Conservation (phyloP, 64 coral and sea anemone genomes). For the Pocillopora verrucosa region DNA sequence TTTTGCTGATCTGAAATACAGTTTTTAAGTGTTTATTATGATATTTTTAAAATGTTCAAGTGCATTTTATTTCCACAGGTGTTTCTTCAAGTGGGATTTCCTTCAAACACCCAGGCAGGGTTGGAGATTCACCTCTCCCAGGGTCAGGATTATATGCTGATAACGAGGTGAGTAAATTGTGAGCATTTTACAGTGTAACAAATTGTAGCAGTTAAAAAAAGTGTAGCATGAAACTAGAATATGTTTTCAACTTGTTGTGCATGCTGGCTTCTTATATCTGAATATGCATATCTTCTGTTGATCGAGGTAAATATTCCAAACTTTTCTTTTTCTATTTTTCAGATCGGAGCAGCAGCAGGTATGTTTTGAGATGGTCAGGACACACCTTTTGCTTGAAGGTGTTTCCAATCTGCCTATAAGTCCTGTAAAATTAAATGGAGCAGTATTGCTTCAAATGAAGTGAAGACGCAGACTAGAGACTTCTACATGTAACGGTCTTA, state of each 20-base stretch:
- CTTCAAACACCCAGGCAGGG: constrained; percentile 65
- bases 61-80: not conserved
- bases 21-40: too few relatives aligned
- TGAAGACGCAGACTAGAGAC: too few relatives aligned
- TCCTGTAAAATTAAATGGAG: not conserved
- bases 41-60: too few relatives aligned
- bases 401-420: not conserved
- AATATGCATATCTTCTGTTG: too few relatives aligned
- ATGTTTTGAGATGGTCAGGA: not conserved
- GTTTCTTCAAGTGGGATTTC: constrained; percentile 56
- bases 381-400: not conserved
- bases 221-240: too few relatives aligned
- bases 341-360: constrained; percentile 71
- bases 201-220: too few relatives aligned
- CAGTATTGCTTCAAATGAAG: not conserved
- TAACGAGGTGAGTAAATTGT: constrained; percentile 43
- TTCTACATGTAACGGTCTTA: not conserved
- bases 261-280: too few relatives aligned
- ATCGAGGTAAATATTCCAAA: not conserved
- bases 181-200: too few relatives aligned
- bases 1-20: too few relatives aligned
- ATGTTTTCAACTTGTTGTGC: too few relatives aligned
- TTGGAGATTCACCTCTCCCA: constrained; percentile 69
- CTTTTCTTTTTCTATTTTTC: constrained; percentile 2
- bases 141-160: constrained; percentile 75